Percentiles rank a stretch among this genome's conserved stretches.
phyloP scores from a whole-genome alignment of 2,888 invertebrate genomes.

The Dimorphilus gyrociliatus region DNA sequence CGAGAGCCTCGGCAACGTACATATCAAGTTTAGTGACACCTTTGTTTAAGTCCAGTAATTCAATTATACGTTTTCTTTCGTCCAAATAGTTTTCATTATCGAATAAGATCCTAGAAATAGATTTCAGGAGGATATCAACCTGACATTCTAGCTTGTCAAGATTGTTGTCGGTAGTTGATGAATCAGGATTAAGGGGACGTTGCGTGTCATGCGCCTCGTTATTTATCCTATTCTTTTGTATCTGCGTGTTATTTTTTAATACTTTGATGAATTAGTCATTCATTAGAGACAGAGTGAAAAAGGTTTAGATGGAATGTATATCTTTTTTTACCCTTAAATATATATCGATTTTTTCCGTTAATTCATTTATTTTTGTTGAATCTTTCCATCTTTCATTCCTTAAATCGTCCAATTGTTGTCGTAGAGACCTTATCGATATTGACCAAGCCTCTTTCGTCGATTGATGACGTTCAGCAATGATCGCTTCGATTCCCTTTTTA shows the following conservation, averaged over 20 bases:
- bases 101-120: neutral
- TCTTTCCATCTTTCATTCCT: neutral
- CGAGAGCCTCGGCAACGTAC: slow-evolving; percentile 2
- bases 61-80: slow-evolving; percentile 2
- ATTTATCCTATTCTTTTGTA: neutral
- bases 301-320: too few relatives aligned
- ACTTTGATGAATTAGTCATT: too few relatives aligned
- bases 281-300: too few relatives aligned
- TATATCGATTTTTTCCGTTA: too few relatives aligned
- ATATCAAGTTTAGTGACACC: slow-evolving; percentile 1
- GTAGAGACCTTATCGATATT: too few relatives aligned
- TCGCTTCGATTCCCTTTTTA: slow-evolving; percentile 4
- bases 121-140: neutral
- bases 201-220: neutral
- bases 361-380: too few relatives aligned
- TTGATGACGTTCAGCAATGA: slow-evolving; percentile 5
- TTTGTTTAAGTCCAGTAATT: slow-evolving; percentile 1
- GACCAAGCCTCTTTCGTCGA: slow-evolving; percentile 5
- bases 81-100: slow-evolving; percentile 2
- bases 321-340: too few relatives aligned
- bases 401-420: slow-evolving; percentile 1
- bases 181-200: neutral
- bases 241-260: too few relatives aligned
- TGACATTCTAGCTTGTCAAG: slow-evolving; percentile 2
- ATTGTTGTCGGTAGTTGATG: neutral